These are phyloP conservation scores for Heterodera schachtii DNA, from an alignment of 1,140 invertebrate species.

Conservation along the genomic window DNA sequence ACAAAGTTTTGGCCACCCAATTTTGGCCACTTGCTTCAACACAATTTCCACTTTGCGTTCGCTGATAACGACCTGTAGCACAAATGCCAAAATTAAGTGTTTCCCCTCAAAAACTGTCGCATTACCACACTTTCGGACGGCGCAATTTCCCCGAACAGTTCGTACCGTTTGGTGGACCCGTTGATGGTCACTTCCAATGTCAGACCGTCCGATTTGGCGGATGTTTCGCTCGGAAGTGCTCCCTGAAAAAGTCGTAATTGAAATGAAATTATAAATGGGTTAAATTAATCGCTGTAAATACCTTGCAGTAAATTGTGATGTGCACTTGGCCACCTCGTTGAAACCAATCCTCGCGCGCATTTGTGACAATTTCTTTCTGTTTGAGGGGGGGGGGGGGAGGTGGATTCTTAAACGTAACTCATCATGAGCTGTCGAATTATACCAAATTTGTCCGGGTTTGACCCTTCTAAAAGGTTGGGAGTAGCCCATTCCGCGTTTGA, in stretches of 20 bases:
- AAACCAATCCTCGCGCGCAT: constrained; percentile 62
- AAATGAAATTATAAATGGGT: no score
- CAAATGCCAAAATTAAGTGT: not conserved
- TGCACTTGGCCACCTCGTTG: constrained; percentile 45
- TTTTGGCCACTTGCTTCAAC: constrained; percentile 81
- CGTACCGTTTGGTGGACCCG: constrained; percentile 79
- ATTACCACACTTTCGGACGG: constrained; percentile 69
- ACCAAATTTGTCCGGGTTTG: no score
- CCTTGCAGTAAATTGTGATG: constrained; percentile 58
- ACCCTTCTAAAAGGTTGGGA: no score
- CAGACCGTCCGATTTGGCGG: constrained; percentile 82
- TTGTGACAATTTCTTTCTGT: constrained; percentile 44
- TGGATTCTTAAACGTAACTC: no score
- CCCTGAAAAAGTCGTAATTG: constrained; percentile 69
- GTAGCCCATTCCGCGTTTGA: no score
- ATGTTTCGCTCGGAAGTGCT: constrained; percentile 78
- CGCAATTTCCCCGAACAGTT: constrained; percentile 79
- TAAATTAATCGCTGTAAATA: not conserved
- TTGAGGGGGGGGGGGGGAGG: not conserved
- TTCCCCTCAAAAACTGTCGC: not conserved
- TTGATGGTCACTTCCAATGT: constrained; percentile 77
- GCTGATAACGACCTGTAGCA: constrained; percentile 74
- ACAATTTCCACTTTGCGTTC: constrained; percentile 94
- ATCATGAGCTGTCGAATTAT: no score
- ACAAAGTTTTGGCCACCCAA: constrained; percentile 73